phyloP scores from a whole-genome alignment of 2,888 invertebrate species.

The Dioctria rufipes region DNA sequence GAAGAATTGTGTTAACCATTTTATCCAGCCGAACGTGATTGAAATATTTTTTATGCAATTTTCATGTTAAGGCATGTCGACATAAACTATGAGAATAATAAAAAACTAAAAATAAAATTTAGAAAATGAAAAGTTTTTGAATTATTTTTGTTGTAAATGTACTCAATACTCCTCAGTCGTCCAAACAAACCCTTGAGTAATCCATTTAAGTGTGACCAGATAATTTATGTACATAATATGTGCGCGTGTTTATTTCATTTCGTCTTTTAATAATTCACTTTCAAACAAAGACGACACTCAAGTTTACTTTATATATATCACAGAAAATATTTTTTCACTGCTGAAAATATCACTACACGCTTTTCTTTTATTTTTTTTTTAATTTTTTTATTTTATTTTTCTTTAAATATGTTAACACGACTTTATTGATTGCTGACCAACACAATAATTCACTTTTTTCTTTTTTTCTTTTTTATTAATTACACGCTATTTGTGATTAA shows the following conservation, averaged over 20 bases:
- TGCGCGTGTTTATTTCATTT: neutral
- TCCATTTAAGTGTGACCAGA: constrained; percentile 8
- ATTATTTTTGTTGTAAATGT: neutral
- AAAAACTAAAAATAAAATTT: neutral
- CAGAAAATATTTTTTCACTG: constrained; percentile 18
- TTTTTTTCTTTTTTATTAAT: neutral
- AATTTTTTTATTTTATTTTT: no score
- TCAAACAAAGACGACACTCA: neutral
- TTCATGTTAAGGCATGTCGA: constrained; percentile 19
- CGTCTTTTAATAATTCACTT: neutral
- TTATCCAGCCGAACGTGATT: constrained; percentile 8
- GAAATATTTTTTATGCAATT: constrained; percentile 35
- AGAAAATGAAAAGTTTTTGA: constrained; percentile 4
- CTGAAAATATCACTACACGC: constrained; percentile 6
- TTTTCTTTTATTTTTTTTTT: neutral
- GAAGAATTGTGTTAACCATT: neutral
- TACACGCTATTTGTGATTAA: constrained; percentile 3
- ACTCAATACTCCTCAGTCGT: neutral
- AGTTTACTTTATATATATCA: constrained; percentile 27
- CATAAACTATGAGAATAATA: neutral
- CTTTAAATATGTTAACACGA: constrained; percentile 12
- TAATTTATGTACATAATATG: neutral
- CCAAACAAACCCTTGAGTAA: constrained; percentile 1
- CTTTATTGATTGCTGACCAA: neutral
- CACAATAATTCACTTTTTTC: neutral